phyloP scores from a whole-genome alignment of 2,797 vertebrate genomes.

The Hipposideros larvatus region DNA sequence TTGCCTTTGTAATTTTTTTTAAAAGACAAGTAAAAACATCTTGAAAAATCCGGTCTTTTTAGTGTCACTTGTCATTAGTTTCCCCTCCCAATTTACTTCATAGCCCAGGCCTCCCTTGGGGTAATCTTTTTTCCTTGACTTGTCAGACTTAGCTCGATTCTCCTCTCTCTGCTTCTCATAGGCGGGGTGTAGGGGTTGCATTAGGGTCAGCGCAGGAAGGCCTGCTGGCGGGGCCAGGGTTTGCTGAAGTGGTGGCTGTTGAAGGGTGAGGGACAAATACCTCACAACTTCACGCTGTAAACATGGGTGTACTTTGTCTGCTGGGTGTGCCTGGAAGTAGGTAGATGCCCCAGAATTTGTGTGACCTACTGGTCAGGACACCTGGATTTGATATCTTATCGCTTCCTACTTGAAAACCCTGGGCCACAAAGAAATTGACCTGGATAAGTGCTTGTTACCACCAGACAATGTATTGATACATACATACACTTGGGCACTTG shows the following conservation, averaged over 20 bases:
- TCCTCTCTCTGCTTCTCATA: background rate
- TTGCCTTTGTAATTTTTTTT: slow-evolving; percentile 42
- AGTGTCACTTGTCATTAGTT: slow-evolving; percentile 56
- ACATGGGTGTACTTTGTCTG: background rate
- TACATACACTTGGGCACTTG: background rate
- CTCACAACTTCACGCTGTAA: background rate
- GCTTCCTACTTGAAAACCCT: background rate
- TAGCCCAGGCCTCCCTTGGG: background rate
- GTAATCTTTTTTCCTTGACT: background rate
- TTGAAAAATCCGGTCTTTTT: slow-evolving; percentile 33
- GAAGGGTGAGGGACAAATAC: background rate
- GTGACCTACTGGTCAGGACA: background rate
- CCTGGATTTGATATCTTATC: slow-evolving; percentile 14
- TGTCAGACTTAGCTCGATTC: background rate
- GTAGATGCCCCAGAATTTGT: background rate
- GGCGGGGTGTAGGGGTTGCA: rapidly evolving
- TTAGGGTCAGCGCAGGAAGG: background rate
- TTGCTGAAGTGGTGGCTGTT: background rate
- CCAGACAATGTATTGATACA: background rate
- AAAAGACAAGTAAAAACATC: slow-evolving; percentile 63
- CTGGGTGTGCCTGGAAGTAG: background rate
- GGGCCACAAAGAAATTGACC: background rate
- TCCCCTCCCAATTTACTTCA: slow-evolving; percentile 21
- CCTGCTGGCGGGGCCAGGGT: background rate
- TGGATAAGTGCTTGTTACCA: background rate